These are phyloP conservation scores for Pipa parva DNA, from an alignment of 2,113 vertebrate species.

Conservation along the genomic window DNA sequence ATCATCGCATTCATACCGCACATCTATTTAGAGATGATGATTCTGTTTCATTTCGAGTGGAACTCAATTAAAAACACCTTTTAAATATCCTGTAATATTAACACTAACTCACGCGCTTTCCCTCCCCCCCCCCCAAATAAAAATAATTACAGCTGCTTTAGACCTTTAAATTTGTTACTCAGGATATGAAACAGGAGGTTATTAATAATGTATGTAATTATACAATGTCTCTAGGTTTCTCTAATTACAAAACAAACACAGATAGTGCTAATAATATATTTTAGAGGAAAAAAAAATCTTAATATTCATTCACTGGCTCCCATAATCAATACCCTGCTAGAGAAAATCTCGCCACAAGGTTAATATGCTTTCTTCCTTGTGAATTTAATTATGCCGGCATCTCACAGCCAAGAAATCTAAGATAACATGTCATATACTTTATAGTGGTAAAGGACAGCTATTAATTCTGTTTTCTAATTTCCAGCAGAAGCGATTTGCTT, in stretches of 20 bases:
- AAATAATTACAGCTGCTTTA: constrained; percentile 31
- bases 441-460: constrained; percentile 50
- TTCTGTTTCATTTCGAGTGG: not conserved
- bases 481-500: constrained; percentile 37
- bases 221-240: constrained; percentile 55
- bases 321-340: constrained; percentile 59
- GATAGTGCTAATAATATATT: constrained; percentile 55
- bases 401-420: constrained; percentile 55
- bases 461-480: constrained; percentile 50
- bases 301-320: constrained; percentile 55
- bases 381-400: constrained; percentile 60
- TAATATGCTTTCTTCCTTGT: constrained; percentile 55
- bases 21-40: not conserved
- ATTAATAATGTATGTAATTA: constrained; percentile 63
- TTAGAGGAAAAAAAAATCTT: constrained; percentile 44
- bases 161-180: constrained; percentile 49
- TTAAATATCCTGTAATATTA: not conserved
- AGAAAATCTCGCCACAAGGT: constrained; percentile 57
- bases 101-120: not conserved
- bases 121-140: not conserved
- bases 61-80: not conserved
- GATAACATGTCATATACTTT: constrained; percentile 51
- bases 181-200: constrained; percentile 32
- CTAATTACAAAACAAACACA: constrained; percentile 63
- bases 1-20: too few relatives aligned